Conservation (phyloP, 1,140 invertebrate species). For the Calliopsis andreniformis region DNA sequence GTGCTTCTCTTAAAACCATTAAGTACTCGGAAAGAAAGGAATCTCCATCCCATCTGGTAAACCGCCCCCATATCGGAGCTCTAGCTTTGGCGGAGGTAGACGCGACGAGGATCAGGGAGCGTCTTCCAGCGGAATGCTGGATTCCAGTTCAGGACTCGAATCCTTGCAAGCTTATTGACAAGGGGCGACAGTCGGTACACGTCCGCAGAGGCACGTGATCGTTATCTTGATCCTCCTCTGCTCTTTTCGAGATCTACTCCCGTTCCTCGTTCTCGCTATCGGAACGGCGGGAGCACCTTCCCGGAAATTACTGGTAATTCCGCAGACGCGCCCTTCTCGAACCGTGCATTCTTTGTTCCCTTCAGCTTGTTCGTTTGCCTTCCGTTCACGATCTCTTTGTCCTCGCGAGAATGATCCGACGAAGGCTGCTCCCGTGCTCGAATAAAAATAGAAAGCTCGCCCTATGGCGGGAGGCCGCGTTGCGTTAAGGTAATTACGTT, state of each 20-base stretch:
- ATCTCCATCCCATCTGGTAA: slow-evolving; percentile 3
- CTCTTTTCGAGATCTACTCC: neutral
- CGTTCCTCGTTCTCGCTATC: slow-evolving; percentile 1
- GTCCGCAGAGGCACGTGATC: slow-evolving; percentile 59
- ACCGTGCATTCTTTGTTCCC: slow-evolving; percentile 32
- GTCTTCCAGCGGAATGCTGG: slow-evolving; percentile 45
- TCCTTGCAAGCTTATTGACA: slow-evolving; percentile 53
- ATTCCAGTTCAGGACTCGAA: slow-evolving; percentile 39
- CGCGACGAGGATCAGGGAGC: neutral
- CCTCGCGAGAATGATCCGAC: neutral
- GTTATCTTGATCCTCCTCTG: slow-evolving; percentile 36
- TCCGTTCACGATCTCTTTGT: slow-evolving; percentile 1
- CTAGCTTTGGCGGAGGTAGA: neutral
- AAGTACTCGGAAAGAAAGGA: slow-evolving; percentile 25
- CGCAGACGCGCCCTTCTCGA: slow-evolving; percentile 1
- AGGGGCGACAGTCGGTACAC: slow-evolving; percentile 52
- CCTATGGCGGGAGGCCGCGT: neutral
- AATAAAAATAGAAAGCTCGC: neutral
- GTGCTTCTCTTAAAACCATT: slow-evolving; percentile 49
- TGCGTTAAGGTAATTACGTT: slow-evolving; percentile 19
- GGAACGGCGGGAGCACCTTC: neutral
- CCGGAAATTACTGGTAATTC: slow-evolving; percentile 51
- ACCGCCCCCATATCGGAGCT: neutral
- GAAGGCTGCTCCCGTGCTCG: neutral
- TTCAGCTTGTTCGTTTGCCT: slow-evolving; percentile 2